phyloP scores from a whole-genome alignment of 2,113 vertebrate species.

The Oncorhynchus keta region DNA sequence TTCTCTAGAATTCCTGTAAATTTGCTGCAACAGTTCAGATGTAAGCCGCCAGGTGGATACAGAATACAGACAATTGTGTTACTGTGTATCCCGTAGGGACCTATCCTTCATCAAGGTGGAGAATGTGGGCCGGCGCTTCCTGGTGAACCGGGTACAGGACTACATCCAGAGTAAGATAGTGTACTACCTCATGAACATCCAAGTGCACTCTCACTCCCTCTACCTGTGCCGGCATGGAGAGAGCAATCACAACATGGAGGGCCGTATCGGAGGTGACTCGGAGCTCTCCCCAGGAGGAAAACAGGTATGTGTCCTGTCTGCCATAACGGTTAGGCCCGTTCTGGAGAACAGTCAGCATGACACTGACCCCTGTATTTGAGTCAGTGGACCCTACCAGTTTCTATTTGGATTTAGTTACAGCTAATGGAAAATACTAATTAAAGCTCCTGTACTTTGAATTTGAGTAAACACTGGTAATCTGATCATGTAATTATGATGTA shows the following conservation, averaged over 20 bases:
- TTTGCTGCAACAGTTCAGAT: conserved; percentile 20
- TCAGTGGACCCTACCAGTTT: not conserved
- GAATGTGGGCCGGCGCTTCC: conserved; percentile 92
- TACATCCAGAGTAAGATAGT: conserved; percentile 99
- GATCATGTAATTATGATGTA: not conserved
- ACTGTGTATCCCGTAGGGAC: conserved; percentile 73
- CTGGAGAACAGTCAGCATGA: not conserved
- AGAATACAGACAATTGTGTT: not conserved
- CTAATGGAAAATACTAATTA: not conserved
- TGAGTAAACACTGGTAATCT: not conserved
- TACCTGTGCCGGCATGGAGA: conserved; percentile 96
- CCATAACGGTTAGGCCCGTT: not conserved
- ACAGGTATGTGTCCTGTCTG: conserved; percentile 74
- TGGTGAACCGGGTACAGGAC: conserved; percentile 94
- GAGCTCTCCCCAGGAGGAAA: conserved; percentile 85
- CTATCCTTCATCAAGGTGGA: conserved; percentile 97
- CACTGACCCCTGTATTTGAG: not conserved
- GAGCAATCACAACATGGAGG: conserved; percentile 86
- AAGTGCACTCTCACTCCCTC: conserved; percentile 92
- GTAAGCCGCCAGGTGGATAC: conserved; percentile 40
- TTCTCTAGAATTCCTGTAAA: not conserved
- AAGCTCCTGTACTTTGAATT: not conserved
- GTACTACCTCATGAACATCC: conserved; percentile 99
- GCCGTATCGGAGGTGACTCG: conserved; percentile 90
- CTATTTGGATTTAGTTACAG: not conserved